Percentiles rank a stretch among this genome's conserved stretches.
phyloP scores from a whole-genome alignment of 2,797 vertebrate species.

The Galagoides demidoff region DNA sequence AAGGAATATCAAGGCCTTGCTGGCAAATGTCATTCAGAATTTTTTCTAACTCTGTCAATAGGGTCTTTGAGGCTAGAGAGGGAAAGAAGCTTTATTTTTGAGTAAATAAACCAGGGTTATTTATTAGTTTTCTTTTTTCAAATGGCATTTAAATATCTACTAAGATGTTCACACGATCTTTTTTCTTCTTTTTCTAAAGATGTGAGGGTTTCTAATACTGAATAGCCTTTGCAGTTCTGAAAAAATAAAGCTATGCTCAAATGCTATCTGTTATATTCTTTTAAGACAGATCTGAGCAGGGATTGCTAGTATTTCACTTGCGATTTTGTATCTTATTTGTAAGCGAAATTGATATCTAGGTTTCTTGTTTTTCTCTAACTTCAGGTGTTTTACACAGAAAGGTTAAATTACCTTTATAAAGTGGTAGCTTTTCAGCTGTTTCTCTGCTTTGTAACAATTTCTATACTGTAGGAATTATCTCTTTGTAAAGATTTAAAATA shows the following conservation, averaged over 20 bases:
- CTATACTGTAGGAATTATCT: constrained; percentile 34
- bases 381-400: not conserved
- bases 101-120: not conserved
- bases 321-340: constrained; percentile 39
- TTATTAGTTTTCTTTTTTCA: constrained; percentile 39
- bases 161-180: not conserved
- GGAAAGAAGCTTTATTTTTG: not conserved
- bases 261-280: not conserved
- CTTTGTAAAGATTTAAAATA: constrained; percentile 49
- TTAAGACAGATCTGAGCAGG: not conserved
- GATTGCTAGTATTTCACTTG: not conserved
- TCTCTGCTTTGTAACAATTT: constrained; percentile 31
- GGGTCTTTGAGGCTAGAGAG: not conserved
- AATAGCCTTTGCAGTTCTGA: not conserved
- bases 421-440: not conserved
- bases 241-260: not conserved
- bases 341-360: not conserved
- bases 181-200: constrained; percentile 57
- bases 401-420: constrained; percentile 14
- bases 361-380: not conserved
- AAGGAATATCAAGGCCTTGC: not conserved
- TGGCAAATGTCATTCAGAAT: not conserved
- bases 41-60: not conserved
- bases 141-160: constrained; percentile 15
- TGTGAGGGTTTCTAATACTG: constrained; percentile 14